phyloP scores from a whole-genome alignment of 2,888 invertebrate species.

The Drosophila barbarae region DNA sequence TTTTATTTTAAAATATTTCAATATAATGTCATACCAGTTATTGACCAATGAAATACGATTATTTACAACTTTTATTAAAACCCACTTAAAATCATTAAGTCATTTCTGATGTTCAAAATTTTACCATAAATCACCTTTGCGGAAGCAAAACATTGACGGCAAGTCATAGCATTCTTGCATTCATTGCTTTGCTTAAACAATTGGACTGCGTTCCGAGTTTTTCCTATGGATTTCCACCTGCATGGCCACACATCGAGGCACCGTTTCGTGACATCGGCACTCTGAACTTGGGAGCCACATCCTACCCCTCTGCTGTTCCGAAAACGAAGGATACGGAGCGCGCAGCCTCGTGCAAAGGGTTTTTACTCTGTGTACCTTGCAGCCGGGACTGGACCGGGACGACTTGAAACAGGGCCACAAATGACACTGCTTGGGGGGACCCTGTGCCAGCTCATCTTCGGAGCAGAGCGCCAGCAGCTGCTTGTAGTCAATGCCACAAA shows the following conservation, averaged over 20 bases:
- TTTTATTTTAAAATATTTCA: no score
- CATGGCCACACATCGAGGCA: conserved; percentile 6
- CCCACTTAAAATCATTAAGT: neutral
- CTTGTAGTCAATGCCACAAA: conserved; percentile 37
- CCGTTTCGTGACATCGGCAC: neutral
- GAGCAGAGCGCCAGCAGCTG: conserved; percentile 36
- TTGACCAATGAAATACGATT: neutral
- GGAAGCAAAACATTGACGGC: neutral
- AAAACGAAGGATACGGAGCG: conserved; percentile 51
- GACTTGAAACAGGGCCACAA: conserved; percentile 55
- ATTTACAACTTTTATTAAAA: neutral
- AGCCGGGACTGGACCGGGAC: conserved; percentile 29
- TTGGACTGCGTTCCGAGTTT: neutral
- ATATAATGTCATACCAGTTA: neutral
- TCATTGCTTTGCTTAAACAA: neutral
- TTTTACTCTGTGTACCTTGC: neutral
- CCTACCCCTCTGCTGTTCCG: conserved; percentile 37
- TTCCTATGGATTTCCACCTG: neutral
- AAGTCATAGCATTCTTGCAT: neutral
- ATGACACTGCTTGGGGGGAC: conserved; percentile 18
- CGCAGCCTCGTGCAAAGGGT: conserved; percentile 38
- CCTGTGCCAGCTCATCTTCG: accelerated
- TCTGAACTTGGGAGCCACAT: neutral
- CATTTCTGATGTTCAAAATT: neutral
- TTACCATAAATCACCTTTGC: neutral